Percentiles rank a stretch among this genome's conserved stretches.
Evolutionary conservation across 2,797 vertebrate genomes (phyloP).

Genomic region (Falco peregrinus): DNA sequence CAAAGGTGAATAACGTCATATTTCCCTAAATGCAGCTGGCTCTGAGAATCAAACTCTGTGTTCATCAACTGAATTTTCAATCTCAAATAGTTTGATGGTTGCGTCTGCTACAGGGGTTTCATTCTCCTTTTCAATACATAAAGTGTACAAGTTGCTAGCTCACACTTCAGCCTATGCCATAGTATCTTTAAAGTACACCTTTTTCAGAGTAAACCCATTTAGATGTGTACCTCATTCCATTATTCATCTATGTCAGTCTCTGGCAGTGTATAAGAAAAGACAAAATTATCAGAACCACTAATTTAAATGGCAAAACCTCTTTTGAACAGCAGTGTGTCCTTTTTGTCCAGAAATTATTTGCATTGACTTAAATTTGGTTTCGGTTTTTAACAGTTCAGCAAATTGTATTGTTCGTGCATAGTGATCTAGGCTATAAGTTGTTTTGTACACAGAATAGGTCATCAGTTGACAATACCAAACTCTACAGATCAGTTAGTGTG

Average conservation of each 20-base stretch:
- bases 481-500: background rate
- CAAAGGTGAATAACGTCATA: background rate
- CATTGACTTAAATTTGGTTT: background rate
- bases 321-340: background rate
- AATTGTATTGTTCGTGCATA: background rate
- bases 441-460: background rate
- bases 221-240: background rate
- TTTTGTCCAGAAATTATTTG: background rate
- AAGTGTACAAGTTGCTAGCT: background rate
- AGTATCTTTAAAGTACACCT: background rate
- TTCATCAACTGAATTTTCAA: conserved; percentile 11
- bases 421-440: background rate
- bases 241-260: background rate
- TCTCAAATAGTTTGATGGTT: background rate
- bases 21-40: background rate
- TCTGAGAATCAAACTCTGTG: background rate
- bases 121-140: background rate
- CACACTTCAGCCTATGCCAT: background rate
- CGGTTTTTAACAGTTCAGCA: background rate
- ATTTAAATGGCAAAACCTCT: background rate
- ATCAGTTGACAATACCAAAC: background rate
- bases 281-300: background rate
- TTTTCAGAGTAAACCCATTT: background rate
- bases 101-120: background rate
- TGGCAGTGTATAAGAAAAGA: background rate